Percentiles rank a stretch among this genome's conserved stretches.
Conservation (phyloP, 1,140 invertebrate species). For the Hyles euphorbiae region DNA sequence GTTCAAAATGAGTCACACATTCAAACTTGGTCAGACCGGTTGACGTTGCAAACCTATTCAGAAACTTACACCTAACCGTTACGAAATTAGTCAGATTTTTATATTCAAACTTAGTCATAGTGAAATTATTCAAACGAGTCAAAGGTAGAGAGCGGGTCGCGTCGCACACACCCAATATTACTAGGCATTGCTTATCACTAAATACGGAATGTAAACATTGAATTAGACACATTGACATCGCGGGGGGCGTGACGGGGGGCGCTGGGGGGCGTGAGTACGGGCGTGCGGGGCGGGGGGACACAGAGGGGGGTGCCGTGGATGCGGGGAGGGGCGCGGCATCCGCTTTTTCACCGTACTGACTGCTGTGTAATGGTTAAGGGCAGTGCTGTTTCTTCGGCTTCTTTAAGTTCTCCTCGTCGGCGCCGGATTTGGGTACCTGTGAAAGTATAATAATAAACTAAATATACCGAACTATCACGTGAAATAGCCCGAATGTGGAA, state of each 20-base stretch:
- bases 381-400: conserved; percentile 84
- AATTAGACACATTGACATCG: too few relatives aligned
- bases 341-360: conserved; percentile 68
- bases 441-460: not conserved
- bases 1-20: too few relatives aligned
- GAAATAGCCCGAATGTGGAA: too few relatives aligned
- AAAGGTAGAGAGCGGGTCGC: too few relatives aligned
- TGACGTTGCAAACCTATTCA: too few relatives aligned
- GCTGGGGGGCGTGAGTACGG: conserved; percentile 9
- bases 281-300: conserved; percentile 29
- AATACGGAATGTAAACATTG: conserved; percentile 1
- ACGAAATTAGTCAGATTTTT: too few relatives aligned
- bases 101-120: too few relatives aligned
- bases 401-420: conserved; percentile 91
- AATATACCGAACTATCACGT: too few relatives aligned
- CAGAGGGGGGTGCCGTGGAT: conserved; percentile 23
- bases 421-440: conserved; percentile 85
- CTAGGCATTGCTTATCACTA: not conserved
- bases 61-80: too few relatives aligned
- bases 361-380: conserved; percentile 73
- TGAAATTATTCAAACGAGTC: too few relatives aligned
- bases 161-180: not conserved
- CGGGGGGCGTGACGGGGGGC: not conserved
- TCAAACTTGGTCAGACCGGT: too few relatives aligned
- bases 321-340: conserved; percentile 32